phyloP scores from a whole-genome alignment of 2,888 invertebrate genomes.

The Parascotia fuliginaria region DNA sequence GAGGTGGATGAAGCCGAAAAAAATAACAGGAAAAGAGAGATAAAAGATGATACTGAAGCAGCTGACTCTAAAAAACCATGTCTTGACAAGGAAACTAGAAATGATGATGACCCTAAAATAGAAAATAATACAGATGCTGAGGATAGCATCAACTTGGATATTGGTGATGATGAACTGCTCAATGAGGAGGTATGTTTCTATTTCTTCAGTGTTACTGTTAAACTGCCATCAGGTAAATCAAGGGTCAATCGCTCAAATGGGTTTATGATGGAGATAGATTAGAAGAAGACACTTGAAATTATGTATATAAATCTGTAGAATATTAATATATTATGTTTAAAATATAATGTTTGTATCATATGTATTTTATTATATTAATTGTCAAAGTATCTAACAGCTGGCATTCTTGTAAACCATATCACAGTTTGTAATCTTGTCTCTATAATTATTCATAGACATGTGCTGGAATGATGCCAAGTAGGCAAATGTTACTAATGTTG shows the following conservation, averaged over 20 bases:
- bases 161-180: constrained; percentile 93
- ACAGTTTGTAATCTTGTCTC: constrained; percentile 18
- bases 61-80: constrained; percentile 71
- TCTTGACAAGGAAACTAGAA: constrained; percentile 63
- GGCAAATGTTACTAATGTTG: constrained; percentile 17
- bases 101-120: constrained; percentile 71
- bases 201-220: constrained; percentile 77
- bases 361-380: constrained; percentile 38
- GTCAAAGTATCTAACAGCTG: constrained; percentile 21
- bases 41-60: constrained; percentile 68
- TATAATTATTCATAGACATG: constrained; percentile 42
- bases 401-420: constrained; percentile 3
- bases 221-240: constrained; percentile 58
- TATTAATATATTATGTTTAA: constrained; percentile 15
- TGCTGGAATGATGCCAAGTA: constrained; percentile 55
- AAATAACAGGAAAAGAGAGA: constrained; percentile 68
- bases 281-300: constrained; percentile 25
- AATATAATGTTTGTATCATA: constrained; percentile 25
- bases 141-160: constrained; percentile 92
- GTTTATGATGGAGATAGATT: constrained; percentile 75
- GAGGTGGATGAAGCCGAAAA: constrained; percentile 68
- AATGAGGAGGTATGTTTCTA: constrained; percentile 90
- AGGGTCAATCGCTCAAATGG: constrained; percentile 66
- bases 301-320: background rate
- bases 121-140: constrained; percentile 89